These are phyloP conservation scores for Neuroscelio doddi DNA, from an alignment of 2,888 invertebrate species.

Conservation along the genomic window DNA sequence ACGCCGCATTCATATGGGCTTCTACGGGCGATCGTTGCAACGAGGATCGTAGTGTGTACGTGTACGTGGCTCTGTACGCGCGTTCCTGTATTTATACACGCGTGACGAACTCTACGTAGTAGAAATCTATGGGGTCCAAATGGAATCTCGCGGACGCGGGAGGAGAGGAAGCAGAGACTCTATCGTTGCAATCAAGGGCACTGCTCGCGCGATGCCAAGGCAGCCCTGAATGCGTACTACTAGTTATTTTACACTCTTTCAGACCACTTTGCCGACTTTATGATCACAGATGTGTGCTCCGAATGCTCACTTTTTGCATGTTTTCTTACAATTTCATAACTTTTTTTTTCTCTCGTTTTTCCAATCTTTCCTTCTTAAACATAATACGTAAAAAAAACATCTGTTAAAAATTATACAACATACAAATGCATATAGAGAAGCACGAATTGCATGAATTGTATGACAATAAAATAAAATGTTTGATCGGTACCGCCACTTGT, in stretches of 20 bases:
- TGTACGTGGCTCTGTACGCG: constrained; percentile 14
- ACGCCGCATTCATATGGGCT: constrained; percentile 15
- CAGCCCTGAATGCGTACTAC: constrained; percentile 38
- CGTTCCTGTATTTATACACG: constrained; percentile 7
- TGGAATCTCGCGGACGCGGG: neutral
- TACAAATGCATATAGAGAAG: no score
- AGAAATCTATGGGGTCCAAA: constrained; percentile 5
- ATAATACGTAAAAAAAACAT: no score
- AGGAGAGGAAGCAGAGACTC: neutral
- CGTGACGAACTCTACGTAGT: constrained; percentile 7
- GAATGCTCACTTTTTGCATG: no score
- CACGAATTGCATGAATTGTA: no score
- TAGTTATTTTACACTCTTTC: constrained; percentile 43
- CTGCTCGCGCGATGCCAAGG: constrained; percentile 34
- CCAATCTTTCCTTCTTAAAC: no score
- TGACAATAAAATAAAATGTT: no score
- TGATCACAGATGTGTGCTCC: constrained; percentile 50
- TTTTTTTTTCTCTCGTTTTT: no score
- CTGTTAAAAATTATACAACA: no score
- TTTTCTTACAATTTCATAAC: no score
- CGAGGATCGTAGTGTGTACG: constrained; percentile 18
- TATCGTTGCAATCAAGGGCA: constrained; percentile 20
- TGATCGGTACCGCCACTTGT: no score
- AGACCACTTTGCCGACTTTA: constrained; percentile 54
- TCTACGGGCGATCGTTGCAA: constrained; percentile 10